phyloP scores from a whole-genome alignment of 2,113 vertebrate genomes.

The Cochlearius cochlearius region DNA sequence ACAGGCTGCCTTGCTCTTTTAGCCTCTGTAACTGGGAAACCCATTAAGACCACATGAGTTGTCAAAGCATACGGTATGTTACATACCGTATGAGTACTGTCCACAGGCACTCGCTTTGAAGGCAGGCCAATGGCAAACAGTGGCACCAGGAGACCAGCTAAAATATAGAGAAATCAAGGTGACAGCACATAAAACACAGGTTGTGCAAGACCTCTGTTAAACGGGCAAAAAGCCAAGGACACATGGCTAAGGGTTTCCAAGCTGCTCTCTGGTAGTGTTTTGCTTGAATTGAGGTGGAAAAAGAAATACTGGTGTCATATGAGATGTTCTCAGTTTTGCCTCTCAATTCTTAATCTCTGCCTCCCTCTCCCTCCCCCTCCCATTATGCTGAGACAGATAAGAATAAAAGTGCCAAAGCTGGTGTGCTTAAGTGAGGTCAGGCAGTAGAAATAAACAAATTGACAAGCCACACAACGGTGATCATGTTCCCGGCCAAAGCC shows the following conservation, averaged over 20 bases:
- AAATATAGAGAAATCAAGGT: conserved; percentile 33
- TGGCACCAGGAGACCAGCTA: conserved; percentile 33
- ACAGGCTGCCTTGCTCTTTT: conserved; percentile 44
- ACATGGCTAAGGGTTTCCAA: neutral
- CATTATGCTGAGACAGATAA: neutral
- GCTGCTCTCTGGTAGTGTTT: neutral
- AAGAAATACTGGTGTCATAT: neutral
- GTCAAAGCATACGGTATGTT: conserved; percentile 20
- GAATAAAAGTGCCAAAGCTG: neutral
- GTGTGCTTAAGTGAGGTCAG: neutral
- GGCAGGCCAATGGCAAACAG: conserved; percentile 44
- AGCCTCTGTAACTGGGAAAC: conserved; percentile 47
- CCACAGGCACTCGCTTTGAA: conserved; percentile 21
- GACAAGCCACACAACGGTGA: neutral
- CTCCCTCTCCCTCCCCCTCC: neutral
- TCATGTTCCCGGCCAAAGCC: neutral
- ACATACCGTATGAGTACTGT: neutral
- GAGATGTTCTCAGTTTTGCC: neutral
- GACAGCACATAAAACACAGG: conserved; percentile 43
- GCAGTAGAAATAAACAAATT: neutral
- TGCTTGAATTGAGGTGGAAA: neutral
- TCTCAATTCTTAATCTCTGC: neutral
- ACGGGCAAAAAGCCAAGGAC: conserved; percentile 2
- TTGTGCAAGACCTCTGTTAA: conserved; percentile 16
- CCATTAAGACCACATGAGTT: conserved; percentile 63